Evolutionary conservation across 2,888 invertebrate species (phyloP).

Genomic region (Liodrosophila aerea): DNA sequence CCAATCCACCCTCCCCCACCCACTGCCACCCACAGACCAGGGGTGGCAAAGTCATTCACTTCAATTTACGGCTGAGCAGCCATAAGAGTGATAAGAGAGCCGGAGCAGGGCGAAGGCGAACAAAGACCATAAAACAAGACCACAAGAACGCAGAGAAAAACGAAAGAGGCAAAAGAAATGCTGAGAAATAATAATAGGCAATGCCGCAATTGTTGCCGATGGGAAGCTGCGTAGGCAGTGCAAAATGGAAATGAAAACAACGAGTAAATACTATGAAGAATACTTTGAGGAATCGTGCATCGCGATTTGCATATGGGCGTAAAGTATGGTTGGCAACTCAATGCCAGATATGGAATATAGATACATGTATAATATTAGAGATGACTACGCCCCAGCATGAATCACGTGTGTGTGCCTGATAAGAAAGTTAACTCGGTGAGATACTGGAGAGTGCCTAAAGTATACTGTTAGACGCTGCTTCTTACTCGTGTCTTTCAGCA

Average conservation of each 20-base stretch:
- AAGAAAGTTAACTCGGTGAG: conserved; percentile 21
- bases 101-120: conserved; percentile 20
- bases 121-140: conserved; percentile 46
- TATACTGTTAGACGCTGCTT: neutral
- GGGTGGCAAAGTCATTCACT: conserved; percentile 23
- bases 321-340: conserved; percentile 38
- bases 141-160: conserved; percentile 26
- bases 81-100: conserved; percentile 31
- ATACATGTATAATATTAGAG: conserved; percentile 12
- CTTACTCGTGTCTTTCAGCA: no score
- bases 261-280: neutral
- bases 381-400: conserved; percentile 14
- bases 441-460: neutral
- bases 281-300: neutral
- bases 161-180: neutral
- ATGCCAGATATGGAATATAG: conserved; percentile 29
- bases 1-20: neutral
- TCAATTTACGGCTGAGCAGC: conserved; percentile 27
- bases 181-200: conserved; percentile 4
- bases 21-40: neutral
- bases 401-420: conserved; percentile 18
- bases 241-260: neutral
- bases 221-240: conserved; percentile 22
- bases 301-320: conserved; percentile 59
- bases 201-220: conserved; percentile 35